A percentile compares a stretch with the other conserved stretches of the same genome.
Evolutionary conservation across 2,113 vertebrate species (phyloP).

Genomic region (Dryoscopus gambensis): DNA sequence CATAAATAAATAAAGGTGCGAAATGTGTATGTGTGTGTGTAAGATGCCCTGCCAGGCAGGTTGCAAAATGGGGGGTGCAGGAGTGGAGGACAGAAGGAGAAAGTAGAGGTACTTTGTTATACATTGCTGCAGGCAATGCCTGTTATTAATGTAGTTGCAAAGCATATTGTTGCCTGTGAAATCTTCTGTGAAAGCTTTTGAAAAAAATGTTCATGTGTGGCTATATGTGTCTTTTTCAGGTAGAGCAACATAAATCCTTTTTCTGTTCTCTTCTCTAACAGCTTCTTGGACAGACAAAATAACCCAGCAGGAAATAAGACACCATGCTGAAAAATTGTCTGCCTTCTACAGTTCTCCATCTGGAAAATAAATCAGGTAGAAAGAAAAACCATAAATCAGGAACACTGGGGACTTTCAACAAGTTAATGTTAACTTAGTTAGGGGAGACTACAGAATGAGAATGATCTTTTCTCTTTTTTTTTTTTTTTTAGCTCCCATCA

Average conservation of each 20-base stretch:
- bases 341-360: conserved; percentile 42
- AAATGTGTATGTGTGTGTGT: background rate
- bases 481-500: background rate
- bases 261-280: background rate
- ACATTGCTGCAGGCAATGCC: background rate
- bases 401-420: conserved; percentile 6
- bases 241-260: background rate
- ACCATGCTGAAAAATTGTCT: conserved; percentile 46
- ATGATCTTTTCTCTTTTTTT: background rate
- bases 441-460: background rate
- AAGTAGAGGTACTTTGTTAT: background rate
- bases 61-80: background rate
- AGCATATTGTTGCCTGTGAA: background rate
- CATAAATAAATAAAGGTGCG: background rate
- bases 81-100: background rate
- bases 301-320: conserved; percentile 35
- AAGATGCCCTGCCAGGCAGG: background rate
- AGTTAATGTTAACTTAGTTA: conserved; percentile 59
- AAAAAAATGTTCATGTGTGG: background rate
- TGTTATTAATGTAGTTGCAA: background rate
- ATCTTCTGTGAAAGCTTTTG: background rate
- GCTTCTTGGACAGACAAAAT: conserved; percentile 7
- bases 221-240: background rate
- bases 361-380: conserved; percentile 66
- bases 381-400: conserved; percentile 53